Evolutionary conservation across 2,797 vertebrate species (phyloP), one percentile per base, ranked within the genome.

Genomic region (Gallinago nigripennis): DNA sequence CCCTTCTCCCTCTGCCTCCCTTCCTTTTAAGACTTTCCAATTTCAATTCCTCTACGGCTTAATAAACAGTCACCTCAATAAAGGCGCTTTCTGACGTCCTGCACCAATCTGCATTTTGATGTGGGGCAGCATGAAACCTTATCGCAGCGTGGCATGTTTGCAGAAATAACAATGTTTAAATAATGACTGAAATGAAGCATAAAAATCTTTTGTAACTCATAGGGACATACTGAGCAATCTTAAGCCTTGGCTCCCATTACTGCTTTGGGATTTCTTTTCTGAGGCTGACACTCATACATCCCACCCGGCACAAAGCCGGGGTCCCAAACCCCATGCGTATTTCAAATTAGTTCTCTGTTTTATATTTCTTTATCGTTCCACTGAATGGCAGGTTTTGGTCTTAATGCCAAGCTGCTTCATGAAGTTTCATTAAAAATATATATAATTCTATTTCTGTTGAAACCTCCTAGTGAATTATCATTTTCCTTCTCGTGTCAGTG

Each of bases 111-210:
- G 90, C 96, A 97, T 98, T 97, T 97, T 97, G 95, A 98, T 97
- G 95, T 93, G 94, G 76, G 97, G 68, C 95, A 92, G 91, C 96
- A 95, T 76, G 94, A 96, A 98, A 92, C 96, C 97, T 98, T 98
- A 98, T 98, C 98, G 97, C 96, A 80, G 90, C 57, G 88, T 96
- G 98, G 97, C 97, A 98, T 98, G 97, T 98, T 98, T 97, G 96
- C 97, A 94, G 96, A 97, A 98, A 97, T 98, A 98, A 97, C 97
- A 98, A 94, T 97, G 97, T 97, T 98, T 96, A 97, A 97, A 96
- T 97, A 97, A 97, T 97, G 95, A 90, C 97, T 96, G 96, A 97
- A 98, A 97, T 95, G 96, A 97, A 98, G 96, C 97, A 94, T 94
- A 95, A 95, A 97, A 97, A 91, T 94, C 90, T 95, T 97, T 97